Conservation (phyloP, 2,888 invertebrate species). For the Elysia crispata region DNA sequence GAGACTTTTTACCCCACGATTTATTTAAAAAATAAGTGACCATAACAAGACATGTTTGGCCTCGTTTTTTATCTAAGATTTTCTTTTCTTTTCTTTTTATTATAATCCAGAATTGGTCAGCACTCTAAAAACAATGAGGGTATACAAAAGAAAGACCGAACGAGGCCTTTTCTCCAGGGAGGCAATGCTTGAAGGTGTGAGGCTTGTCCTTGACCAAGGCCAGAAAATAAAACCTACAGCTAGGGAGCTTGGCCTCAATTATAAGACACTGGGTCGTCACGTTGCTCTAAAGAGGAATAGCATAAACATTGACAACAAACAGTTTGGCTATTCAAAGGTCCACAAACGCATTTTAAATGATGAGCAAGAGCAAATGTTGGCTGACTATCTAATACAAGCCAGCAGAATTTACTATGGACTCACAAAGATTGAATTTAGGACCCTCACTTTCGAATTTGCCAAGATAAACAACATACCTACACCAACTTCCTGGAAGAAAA, state of each 20-base stretch:
- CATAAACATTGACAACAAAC: neutral
- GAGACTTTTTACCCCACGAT: too few species aligned
- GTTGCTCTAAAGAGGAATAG: neutral
- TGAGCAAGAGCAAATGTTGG: slow-evolving; percentile 12
- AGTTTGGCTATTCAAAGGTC: neutral
- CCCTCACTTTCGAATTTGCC: slow-evolving; percentile 1
- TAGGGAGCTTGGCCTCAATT: neutral
- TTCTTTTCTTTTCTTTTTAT: too few species aligned
- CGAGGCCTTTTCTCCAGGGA: too few species aligned
- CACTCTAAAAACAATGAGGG: too few species aligned
- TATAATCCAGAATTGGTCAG: too few species aligned
- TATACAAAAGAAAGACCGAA: too few species aligned
- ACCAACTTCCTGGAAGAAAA: neutral
- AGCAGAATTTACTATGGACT: slow-evolving; percentile 1
- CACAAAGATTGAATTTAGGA: neutral
- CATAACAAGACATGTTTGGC: too few species aligned
- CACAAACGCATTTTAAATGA: neutral
- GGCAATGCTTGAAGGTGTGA: too few species aligned
- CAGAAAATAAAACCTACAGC: too few species aligned
- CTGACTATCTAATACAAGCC: neutral
- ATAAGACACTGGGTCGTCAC: slow-evolving; percentile 1
- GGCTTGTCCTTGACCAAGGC: too few species aligned
- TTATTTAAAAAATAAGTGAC: too few species aligned
- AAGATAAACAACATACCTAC: neutral
- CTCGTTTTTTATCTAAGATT: too few species aligned